Evolutionary conservation across 1,140 invertebrate genomes (phyloP), one percentile per base, ranked within the genome.

Genomic region (Sycophaga agraensis): DNA sequence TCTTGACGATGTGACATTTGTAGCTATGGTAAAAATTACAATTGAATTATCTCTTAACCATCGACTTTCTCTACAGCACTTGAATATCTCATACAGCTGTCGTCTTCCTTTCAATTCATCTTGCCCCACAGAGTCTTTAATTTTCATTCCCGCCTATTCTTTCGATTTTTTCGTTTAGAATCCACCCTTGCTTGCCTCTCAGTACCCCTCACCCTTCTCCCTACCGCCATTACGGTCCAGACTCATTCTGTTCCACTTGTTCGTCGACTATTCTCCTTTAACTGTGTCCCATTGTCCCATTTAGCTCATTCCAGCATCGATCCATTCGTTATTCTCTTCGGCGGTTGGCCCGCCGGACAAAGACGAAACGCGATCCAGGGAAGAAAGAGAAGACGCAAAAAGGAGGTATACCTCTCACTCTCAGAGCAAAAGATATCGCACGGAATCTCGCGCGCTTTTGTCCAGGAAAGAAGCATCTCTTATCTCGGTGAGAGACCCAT

Each of bases 231-330:
- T n/a, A n/a, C n/a, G n/a, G n/a, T 48, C 42, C 31, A 24, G 50
- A 9, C 46, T 51, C 46, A 37, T 50, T 35, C 57, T 56, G 37
- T 53, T 50, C 43, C 37, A 48, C 50, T 43, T 39, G 42, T 63
- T 54, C 63, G 8, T 21, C 21, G 17, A 12, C 45, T 19, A 43
- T 51, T 22, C n/a, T 40, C 22, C 37, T 43, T 43, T 34, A 43
- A 45, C 53, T 24, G 53, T 34, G 26, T 39, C 37, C 50, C 46
- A 55, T 57, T 57, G 54, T 57, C 37, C 57, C 40, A 49, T 37
- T 43, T 45, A 46, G 35, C 63, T 56, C 43, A 53, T 60, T 65
- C 24, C 57, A 17, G 54, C 55, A 56, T 66, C 58, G 64, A 67
- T 63, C 57, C 45, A 64, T 59, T 56, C 48, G 46, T 55, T 43